Evolutionary conservation across 2,113 vertebrate genomes (phyloP).

Genomic region (Diglossa brunneiventris): DNA sequence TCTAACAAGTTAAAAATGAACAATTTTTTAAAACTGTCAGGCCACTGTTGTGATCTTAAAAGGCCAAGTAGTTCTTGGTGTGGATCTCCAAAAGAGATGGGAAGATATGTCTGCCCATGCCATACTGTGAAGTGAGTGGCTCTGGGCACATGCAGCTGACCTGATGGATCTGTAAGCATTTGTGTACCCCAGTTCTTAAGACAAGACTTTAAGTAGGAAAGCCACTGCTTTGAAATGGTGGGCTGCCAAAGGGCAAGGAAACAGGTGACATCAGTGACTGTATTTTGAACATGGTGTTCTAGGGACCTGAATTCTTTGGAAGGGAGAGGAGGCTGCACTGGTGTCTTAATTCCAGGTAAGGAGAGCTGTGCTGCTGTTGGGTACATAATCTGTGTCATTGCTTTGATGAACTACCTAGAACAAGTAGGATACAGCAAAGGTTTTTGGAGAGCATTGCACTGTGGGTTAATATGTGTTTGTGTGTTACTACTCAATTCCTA

Average conservation of each 20-base stretch:
- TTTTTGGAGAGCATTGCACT: not conserved
- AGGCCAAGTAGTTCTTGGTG: not conserved
- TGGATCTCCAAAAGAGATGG: not conserved
- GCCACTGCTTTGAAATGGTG: not conserved
- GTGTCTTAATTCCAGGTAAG: not conserved
- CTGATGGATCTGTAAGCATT: not conserved
- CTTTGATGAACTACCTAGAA: not conserved
- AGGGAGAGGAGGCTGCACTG: not conserved
- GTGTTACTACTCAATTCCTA: not conserved
- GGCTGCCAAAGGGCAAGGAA: not conserved
- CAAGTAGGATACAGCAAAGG: not conserved
- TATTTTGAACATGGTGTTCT: not conserved
- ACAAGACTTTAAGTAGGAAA: not conserved
- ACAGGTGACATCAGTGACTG: not conserved
- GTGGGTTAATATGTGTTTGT: not conserved
- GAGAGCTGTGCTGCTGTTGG: not conserved
- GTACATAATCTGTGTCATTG: not conserved
- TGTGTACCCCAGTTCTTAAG: not conserved
- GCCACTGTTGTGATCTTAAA: not conserved
- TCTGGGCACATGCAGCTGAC: not conserved
- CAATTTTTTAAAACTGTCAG: not conserved
- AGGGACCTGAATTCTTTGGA: not conserved
- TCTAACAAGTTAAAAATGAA: not conserved
- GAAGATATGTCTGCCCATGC: not conserved
- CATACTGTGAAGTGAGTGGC: not conserved